Evolutionary conservation across 2,113 vertebrate genomes (phyloP), one percentile per base, ranked within the genome.

Genomic region (Uria aalge): DNA sequence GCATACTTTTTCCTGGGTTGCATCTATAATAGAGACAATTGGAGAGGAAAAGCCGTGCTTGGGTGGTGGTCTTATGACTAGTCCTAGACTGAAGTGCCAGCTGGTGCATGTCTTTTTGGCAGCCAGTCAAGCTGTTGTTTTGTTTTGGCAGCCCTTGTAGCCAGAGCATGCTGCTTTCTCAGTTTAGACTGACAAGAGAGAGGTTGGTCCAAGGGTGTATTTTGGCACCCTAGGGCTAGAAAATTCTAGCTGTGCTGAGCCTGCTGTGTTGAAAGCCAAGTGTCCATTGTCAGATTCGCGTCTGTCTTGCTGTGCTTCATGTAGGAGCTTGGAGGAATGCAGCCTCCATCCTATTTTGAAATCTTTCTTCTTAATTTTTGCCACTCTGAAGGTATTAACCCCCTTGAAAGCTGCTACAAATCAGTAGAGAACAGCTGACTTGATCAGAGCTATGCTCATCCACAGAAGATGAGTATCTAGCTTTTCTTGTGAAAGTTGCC

Each of bases 81-180:
- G 71, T 93, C 94, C 26, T 38, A 75, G 55, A 32, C 79, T 93
- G 95, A 95, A 95, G 88, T 97, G 96, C 97, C 98, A 98, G 98
- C 98, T 98, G 97, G 94, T 98, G 91, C 96, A 86, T 90, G 97
- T 97, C 97, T 98, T 97, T 97, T 94, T 96, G 97, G 98, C 98
- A 96, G 93, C 96, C 97, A 95, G 93, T 98, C 98, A 97, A 96
- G 97, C 97, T 96, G 94, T 98, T 98, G 97, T 98, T 86, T 98
- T 98, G 97, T 98, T 98, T 92, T 96, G 92, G 94, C 96, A 96
- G 86, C 55, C 59, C 57, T 60, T 48, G 53, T 91, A 91, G 79
- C 93, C 88, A 96, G 94, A 91, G 85, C 67, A 52, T 91, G 88
- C 86, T 94, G 88, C 92, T 92, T 94, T 96, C 88, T 94, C 83